phyloP scores from a whole-genome alignment of 2,113 vertebrate species.

The Eptesicus fuscus region DNA sequence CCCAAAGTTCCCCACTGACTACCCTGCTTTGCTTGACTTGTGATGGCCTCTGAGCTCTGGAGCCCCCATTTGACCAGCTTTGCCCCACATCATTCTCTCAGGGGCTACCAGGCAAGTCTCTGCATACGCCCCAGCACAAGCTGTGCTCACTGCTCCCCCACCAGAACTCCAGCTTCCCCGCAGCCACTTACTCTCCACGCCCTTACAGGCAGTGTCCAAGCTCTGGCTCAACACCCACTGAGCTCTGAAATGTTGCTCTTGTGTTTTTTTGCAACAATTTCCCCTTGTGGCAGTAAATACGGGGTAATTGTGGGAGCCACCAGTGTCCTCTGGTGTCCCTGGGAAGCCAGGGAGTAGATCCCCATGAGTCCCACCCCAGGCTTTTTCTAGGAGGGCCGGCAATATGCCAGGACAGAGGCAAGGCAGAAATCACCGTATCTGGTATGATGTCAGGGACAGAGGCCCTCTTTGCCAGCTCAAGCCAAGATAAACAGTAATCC shows the following conservation, averaged over 20 bases:
- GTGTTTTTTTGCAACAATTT: not conserved
- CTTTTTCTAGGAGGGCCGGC: not conserved
- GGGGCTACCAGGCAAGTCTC: not conserved
- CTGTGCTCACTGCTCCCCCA: not conserved
- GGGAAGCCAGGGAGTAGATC: not conserved
- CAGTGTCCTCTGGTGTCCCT: not conserved
- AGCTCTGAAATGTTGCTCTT: not conserved
- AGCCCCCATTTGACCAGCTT: not conserved
- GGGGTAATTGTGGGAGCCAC: not conserved
- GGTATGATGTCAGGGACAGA: not conserved
- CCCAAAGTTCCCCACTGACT: not conserved
- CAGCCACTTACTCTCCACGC: not conserved
- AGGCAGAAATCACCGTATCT: not conserved
- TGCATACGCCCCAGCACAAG: not conserved
- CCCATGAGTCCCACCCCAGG: not conserved
- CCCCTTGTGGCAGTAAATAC: not conserved
- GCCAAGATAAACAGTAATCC: conserved; percentile 20
- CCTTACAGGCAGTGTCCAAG: not conserved
- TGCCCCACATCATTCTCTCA: not conserved
- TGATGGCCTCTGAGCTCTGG: not conserved
- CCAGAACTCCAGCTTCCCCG: not conserved
- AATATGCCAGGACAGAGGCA: not conserved
- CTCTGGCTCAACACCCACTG: not conserved
- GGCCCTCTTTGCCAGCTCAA: not conserved
- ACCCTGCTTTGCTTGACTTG: not conserved